Percentiles rank a stretch among this genome's conserved stretches.
Evolutionary conservation across 2,888 invertebrate genomes (phyloP).

Genomic region (Cephonodes hylas): DNA sequence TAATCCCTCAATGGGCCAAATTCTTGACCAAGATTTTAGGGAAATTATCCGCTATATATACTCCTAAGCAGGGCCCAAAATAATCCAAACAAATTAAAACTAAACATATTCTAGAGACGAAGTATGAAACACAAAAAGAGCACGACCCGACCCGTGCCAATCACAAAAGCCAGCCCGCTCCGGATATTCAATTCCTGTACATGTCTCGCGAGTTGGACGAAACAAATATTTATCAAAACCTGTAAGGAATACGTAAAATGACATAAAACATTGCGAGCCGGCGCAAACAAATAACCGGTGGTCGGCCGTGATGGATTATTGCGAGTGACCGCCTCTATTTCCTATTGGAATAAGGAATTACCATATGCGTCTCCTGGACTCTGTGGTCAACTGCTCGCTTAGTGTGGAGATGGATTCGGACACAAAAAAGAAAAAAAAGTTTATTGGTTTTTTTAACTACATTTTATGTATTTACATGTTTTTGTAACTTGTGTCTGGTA

Average conservation of each 20-base stretch:
- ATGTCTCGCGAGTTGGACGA: slow-evolving; percentile 67
- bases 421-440: no score
- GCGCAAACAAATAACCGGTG: slow-evolving; percentile 62
- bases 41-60: no score
- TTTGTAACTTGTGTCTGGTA: no score
- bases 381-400: slow-evolving; percentile 31
- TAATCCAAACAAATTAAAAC: no score
- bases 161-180: slow-evolving; percentile 58
- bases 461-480: neutral
- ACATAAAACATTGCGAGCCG: slow-evolving; percentile 70
- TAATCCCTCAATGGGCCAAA: no score
- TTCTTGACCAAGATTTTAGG: no score
- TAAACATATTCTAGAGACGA: slow-evolving; percentile 11
- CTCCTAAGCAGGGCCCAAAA: no score
- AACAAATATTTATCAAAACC: slow-evolving; percentile 81
- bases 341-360: slow-evolving; percentile 81
- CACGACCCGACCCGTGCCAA: slow-evolving; percentile 53
- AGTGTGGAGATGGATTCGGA: slow-evolving; percentile 44
- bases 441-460: neutral
- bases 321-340: slow-evolving; percentile 79
- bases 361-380: slow-evolving; percentile 76
- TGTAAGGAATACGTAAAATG: slow-evolving; percentile 80
- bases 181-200: slow-evolving; percentile 78
- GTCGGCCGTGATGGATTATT: slow-evolving; percentile 76
- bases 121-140: neutral